phyloP scores from a whole-genome alignment of 2,797 vertebrate genomes.

The Bucorvus abyssinicus region DNA sequence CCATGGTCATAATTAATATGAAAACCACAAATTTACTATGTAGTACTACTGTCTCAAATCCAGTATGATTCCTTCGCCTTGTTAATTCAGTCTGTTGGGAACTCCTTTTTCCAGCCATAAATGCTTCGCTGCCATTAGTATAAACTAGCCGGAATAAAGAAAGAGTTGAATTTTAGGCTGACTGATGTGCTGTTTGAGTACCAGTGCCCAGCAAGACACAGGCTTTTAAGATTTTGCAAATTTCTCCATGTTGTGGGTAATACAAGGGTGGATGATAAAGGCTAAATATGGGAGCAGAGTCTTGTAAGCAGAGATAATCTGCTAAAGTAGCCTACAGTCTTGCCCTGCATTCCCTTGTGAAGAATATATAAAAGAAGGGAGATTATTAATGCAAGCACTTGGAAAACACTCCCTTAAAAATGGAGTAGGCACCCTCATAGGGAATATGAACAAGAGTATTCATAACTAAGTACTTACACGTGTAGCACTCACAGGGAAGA shows the following conservation, averaged over 20 bases:
- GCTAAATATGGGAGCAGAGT: background rate
- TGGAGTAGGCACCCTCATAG: background rate
- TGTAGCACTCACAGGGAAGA: background rate
- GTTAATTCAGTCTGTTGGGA: background rate
- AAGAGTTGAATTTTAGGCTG: background rate
- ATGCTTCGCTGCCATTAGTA: background rate
- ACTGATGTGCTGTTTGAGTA: background rate
- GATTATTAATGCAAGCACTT: background rate
- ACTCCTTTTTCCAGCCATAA: background rate
- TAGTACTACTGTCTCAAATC: background rate
- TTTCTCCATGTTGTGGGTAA: constrained; percentile 4
- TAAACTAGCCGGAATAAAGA: background rate
- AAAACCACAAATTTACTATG: background rate
- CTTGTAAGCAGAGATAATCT: background rate
- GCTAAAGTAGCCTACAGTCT: background rate
- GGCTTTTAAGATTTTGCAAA: background rate
- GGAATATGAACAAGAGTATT: background rate
- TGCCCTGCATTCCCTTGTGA: background rate
- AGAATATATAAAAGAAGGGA: background rate
- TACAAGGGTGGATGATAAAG: background rate
- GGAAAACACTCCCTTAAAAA: background rate
- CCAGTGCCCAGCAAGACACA: background rate
- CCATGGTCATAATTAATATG: background rate
- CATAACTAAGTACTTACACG: background rate
- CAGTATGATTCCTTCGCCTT: background rate